These are phyloP conservation scores for Charanyca ferruginea DNA, from an alignment of 2,888 invertebrate genomes.

Conservation along the genomic window DNA sequence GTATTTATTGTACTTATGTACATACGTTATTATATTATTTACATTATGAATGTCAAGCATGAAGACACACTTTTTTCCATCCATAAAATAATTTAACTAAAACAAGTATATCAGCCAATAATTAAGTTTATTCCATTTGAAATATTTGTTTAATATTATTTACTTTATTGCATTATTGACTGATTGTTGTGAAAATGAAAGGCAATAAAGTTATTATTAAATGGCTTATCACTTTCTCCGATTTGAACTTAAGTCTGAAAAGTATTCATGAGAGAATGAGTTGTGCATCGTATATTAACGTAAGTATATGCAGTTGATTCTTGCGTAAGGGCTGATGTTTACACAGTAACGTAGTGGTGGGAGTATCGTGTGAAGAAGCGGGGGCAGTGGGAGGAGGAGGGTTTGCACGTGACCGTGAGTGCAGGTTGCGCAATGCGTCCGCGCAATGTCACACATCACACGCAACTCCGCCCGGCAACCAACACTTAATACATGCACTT, in stretches of 20 bases:
- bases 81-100: background rate
- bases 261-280: constrained; percentile 3
- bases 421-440: constrained; percentile 76
- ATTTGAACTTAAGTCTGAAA: constrained; percentile 10
- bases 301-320: constrained; percentile 25
- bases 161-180: too few relatives aligned
- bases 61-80: background rate
- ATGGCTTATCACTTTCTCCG: constrained; percentile 7
- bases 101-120: background rate
- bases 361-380: constrained; percentile 32
- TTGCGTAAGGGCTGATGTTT: constrained; percentile 67
- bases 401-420: constrained; percentile 77
- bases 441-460: constrained; percentile 78
- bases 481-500: constrained; percentile 24
- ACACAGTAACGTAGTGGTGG: constrained; percentile 34
- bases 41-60: constrained; percentile 10
- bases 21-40: constrained; percentile 20
- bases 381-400: constrained; percentile 17
- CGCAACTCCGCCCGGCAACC: constrained; percentile 54
- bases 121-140: background rate
- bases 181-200: constrained; percentile 1
- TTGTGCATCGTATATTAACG: constrained; percentile 13
- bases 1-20: constrained; percentile 59
- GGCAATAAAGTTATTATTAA: background rate
- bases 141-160: too few relatives aligned